Base-by-base conservation (phyloP, 2,888 invertebrate species). In the Escarpia spicata region DNA sequence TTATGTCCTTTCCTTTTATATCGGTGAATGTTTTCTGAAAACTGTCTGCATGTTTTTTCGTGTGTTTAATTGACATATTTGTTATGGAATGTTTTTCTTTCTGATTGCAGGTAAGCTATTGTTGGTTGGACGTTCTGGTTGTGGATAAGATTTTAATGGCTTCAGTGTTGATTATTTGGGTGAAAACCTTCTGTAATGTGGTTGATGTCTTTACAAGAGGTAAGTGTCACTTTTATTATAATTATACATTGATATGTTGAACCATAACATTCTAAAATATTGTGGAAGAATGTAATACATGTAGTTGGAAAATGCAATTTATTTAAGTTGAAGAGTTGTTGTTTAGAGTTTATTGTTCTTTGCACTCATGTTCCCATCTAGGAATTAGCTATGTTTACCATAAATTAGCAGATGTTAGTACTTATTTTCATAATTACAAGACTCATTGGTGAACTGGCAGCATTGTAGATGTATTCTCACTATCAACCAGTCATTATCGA, bases 21-120 rank as follows among this genome's bases (percentile, higher is more conserved):
- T 75, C 6, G 19, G 4, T 75, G 26, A 26, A 75, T 75, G 26
- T 75, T n/a, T 75, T 26, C 19, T 26, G 75, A 75, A 75, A 75
- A 75, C 75, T 4, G 75, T 75, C 75, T 75, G n/a, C 75, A 52
- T 52, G 52, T 52, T 75, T 75, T 75, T 75, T 26, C 26, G 19
- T 75, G 75, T 52, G 52, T 52, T 52, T 15, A 75, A 15, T 75
- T 26, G 19, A 75, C 6, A 75, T 75, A 37, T 75, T 75, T 75
- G 0, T 75, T 75, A 75, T 52, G 52, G 52, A 52, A 52, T 75
- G 75, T 75, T 26, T 75, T 19, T 75, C 37, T 75, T 75, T 75
- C 75, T 75, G 75, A 75, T 75, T 75, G 75, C 75, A 75, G 75
- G 75, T 75, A 75, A 75, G 75, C 75, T 26, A 75, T 26, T 75